These are phyloP conservation scores for Chromoteleia sp. DNA, from an alignment of 2,888 invertebrate genomes.

Conservation along the genomic window DNA sequence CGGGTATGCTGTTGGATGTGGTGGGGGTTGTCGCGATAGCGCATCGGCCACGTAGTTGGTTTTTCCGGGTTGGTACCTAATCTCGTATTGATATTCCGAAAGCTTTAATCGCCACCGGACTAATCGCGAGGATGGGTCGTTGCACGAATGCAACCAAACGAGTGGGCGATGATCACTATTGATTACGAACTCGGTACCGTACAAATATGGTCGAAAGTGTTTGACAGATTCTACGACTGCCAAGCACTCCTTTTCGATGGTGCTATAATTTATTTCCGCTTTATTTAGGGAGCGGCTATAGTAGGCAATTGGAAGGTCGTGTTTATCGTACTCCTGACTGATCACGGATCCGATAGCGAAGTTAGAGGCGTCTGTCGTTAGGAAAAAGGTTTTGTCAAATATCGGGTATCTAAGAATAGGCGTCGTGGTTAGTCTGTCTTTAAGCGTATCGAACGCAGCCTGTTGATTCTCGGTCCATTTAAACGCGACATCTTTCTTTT, in stretches of 20 bases:
- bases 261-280: not conserved
- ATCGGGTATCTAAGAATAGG: not conserved
- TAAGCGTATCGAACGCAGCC: not conserved
- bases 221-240: not conserved
- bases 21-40: not conserved
- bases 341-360: not conserved
- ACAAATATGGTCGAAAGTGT: not conserved
- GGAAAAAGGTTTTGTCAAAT: not conserved
- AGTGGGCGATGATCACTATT: not conserved
- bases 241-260: not conserved
- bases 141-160: not conserved
- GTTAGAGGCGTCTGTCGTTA: not conserved
- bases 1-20: no score
- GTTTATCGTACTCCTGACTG: not conserved
- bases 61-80: not conserved
- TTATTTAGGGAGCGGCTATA: not conserved
- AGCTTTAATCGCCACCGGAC: not conserved
- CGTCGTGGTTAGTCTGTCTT: no score
- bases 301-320: not conserved
- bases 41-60: not conserved
- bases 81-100: not conserved
- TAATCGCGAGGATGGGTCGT: not conserved
- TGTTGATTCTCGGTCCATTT: not conserved
- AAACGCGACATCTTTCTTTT: not conserved
- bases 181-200: not conserved